Evolutionary conservation across 2,113 vertebrate genomes (phyloP), one percentile per base, ranked within the genome.

Genomic region (Trochalopteron elliotii): DNA sequence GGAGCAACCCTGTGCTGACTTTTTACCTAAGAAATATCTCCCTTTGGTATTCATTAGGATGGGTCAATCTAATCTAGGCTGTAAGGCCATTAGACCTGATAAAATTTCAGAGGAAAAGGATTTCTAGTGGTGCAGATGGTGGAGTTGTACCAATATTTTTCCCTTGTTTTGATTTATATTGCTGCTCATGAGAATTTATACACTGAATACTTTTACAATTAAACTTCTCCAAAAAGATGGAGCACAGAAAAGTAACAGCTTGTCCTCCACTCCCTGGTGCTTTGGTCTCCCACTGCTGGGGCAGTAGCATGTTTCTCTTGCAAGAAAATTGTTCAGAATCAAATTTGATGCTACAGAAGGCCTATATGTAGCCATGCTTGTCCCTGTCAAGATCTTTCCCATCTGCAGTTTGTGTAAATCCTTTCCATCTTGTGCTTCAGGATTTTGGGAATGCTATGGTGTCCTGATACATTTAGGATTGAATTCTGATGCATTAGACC

Each of bases 11-110:
- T 31, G 33, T 42, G 69, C 40, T 8, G 30, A 67, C 71, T 96
- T 94, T 91, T 94, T 95, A 68, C 90, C 81, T 81, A 90, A 75
- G 78, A 96, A 94, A 95, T 95, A 59, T 78, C 49, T 96, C 93
- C 93, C 88, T 89, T 87, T 90, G 64, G 83, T 92, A 69, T 77
- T 88, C 65, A 95, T 96, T 97, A 96, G 50, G 24, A 63, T 31
- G 75, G 71, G 40, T 92, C 83, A 94, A 75, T 83, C 72, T 95
- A 95, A 87, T 94, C 81, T 86, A 92, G 55, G 33, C 33, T 79
- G 39, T 53, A 71, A 84, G 23, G 24, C 21, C 44, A 72, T 68
- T 76, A 64, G 37, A 80, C 6, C 7, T 33, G 19, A 75, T 44
- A 71, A 88, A 78, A 52, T 68, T 92, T 72, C n/a, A 53, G 19